Evolutionary conservation across 30 jellyfish, hydroid and myxozoan species (phyloP).

Genomic region (Hydractinia symbiolongicarpus): DNA sequence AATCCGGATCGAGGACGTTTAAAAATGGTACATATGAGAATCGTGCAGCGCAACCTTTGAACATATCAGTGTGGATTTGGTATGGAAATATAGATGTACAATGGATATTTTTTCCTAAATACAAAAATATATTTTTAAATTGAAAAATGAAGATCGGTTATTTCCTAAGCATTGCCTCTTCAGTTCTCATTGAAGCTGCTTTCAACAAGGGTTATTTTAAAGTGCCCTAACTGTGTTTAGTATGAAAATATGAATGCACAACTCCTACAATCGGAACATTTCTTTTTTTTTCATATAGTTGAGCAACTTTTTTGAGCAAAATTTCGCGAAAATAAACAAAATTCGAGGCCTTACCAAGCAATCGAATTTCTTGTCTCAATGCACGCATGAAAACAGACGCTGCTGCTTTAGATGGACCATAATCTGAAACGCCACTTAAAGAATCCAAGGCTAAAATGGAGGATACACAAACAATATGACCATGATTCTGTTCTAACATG

Average conservation of each 20-base stretch:
- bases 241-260: no score
- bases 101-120: conserved; percentile 21
- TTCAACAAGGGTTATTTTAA: no score
- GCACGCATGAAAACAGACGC: conserved; percentile 81
- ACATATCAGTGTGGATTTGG: conserved; percentile 60
- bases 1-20: conserved; percentile 62
- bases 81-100: conserved; percentile 82
- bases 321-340: neutral
- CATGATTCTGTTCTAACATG: conserved; percentile 74
- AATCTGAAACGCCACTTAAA: conserved; percentile 62
- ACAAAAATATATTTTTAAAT: neutral
- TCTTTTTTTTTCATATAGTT: no score
- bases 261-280: no score
- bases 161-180: no score
- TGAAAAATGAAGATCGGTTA: no score
- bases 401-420: conserved; percentile 90
- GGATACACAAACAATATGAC: conserved; percentile 77
- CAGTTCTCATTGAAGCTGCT: no score
- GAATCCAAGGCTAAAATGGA: conserved; percentile 82
- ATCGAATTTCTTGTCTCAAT: conserved; percentile 62
- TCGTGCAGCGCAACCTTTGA: conserved; percentile 58
- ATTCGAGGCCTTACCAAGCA: conserved; percentile 30
- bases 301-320: no score
- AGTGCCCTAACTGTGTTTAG: no score
- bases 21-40: conserved; percentile 54